These are phyloP conservation scores for Porites lutea DNA, from an alignment of 64 coral and sea anemone genomes.

Conservation along the genomic window DNA sequence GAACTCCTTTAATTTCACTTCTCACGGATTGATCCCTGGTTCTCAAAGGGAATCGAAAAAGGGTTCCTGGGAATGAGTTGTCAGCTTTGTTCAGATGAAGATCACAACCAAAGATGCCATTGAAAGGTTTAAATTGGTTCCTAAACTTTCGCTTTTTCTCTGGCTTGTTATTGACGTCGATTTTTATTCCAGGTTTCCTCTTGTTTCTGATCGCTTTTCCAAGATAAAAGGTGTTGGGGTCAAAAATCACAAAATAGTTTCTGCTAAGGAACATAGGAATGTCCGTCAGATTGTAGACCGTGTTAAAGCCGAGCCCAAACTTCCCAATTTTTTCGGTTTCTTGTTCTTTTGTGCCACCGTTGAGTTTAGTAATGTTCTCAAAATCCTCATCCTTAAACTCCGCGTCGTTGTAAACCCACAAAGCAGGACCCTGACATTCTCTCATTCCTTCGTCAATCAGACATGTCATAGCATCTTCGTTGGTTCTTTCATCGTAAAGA, in stretches of 20 bases:
- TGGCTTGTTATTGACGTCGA: constrained; percentile 35
- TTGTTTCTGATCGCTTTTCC: neutral
- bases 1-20: constrained; percentile 69
- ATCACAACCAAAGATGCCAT: constrained; percentile 76
- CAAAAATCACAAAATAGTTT: constrained; percentile 80
- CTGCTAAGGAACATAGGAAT: constrained; percentile 84
- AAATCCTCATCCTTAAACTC: constrained; percentile 79
- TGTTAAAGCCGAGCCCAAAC: constrained; percentile 91
- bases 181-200: constrained; percentile 37
- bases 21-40: constrained; percentile 57
- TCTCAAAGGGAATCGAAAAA: constrained; percentile 77
- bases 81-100: constrained; percentile 26
- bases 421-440: constrained; percentile 81
- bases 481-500: constrained; percentile 73
- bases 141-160: constrained; percentile 43
- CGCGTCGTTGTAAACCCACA: constrained; percentile 87
- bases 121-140: constrained; percentile 78
- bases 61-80: constrained; percentile 54
- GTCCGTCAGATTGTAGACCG: constrained; percentile 86
- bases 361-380: constrained; percentile 78
- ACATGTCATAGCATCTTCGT: constrained; percentile 64
- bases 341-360: constrained; percentile 81
- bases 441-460: constrained; percentile 78
- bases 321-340: constrained; percentile 79
- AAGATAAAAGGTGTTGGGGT: constrained; percentile 73